A percentile compares a stretch with the other conserved stretches of the same genome.
Conservation (phyloP, 2,888 invertebrate species). For the Lydus trimaculatus region DNA sequence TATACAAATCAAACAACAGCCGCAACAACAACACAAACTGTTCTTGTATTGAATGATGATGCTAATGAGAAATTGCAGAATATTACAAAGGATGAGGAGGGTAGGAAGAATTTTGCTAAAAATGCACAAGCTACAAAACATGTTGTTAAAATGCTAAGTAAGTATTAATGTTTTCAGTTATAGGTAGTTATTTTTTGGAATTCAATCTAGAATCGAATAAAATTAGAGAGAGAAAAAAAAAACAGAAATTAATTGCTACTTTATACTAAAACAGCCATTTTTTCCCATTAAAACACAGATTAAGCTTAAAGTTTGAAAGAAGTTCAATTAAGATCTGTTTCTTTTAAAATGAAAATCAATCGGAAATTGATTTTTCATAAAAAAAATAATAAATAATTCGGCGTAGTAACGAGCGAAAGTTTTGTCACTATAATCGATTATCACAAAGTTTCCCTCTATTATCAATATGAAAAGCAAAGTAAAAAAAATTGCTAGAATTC, state of each 20-base stretch:
- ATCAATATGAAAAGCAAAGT: no score
- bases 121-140: constrained; percentile 59
- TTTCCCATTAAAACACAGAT: not conserved
- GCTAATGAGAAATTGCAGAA: constrained; percentile 35
- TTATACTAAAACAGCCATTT: no score
- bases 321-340: not conserved
- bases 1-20: constrained; percentile 31
- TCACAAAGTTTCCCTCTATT: no score
- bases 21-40: constrained; percentile 36
- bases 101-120: constrained; percentile 58
- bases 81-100: constrained; percentile 60
- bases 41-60: constrained; percentile 37
- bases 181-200: no score
- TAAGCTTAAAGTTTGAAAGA: not conserved
- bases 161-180: constrained; percentile 55
- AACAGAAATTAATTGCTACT: no score
- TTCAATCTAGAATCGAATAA: no score
- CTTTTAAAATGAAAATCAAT: not conserved
- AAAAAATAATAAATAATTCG: no score
- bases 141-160: constrained; percentile 83
- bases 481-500: not conserved
- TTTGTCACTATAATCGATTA: no score
- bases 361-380: not conserved
- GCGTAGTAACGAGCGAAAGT: no score
- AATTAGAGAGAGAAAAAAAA: no score